Conservation (phyloP, 2,113 vertebrate genomes). For the Lophius piscatorius region DNA sequence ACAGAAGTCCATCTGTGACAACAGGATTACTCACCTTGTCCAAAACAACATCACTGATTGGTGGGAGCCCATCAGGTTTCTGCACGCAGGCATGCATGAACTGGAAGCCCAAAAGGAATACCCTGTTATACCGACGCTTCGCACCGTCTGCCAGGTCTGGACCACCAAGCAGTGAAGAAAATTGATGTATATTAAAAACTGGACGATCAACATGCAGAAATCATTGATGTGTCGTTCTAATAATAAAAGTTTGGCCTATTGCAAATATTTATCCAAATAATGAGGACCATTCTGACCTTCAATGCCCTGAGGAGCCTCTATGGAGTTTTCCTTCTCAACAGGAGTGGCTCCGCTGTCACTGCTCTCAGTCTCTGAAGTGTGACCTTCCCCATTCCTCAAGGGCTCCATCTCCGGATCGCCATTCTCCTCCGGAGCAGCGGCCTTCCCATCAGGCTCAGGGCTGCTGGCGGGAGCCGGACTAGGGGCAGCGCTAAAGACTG, state of each 20-base stretch:
- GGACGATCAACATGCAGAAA: not conserved
- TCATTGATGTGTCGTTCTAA: not conserved
- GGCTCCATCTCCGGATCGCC: conserved; percentile 86
- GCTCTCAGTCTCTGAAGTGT: conserved; percentile 86
- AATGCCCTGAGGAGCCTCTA: conserved; percentile 70
- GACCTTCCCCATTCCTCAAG: conserved; percentile 88
- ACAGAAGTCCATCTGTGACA: not conserved
- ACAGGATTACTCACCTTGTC: conserved; percentile 86
- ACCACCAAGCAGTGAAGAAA: not conserved
- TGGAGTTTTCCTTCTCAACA: conserved; percentile 80
- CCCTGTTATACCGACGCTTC: conserved; percentile 92
- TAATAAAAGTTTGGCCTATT: too few relatives aligned
- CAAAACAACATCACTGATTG: conserved; percentile 96
- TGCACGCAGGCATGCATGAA: conserved; percentile 93
- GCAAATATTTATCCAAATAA: not conserved
- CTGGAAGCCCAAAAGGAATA: conserved; percentile 93
- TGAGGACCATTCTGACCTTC: conserved; percentile 79
- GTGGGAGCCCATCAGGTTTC: conserved; percentile 93
- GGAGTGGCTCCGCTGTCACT: conserved; percentile 72
- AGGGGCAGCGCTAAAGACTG: conserved; percentile 44
- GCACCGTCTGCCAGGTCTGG: conserved; percentile 82
- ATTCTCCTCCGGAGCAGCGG: conserved; percentile 83
- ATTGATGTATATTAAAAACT: too few relatives aligned
- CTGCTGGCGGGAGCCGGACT: conserved; percentile 35
- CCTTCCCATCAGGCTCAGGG: conserved; percentile 69